Percentiles rank a stretch among this genome's conserved stretches.
phyloP scores from a whole-genome alignment of 2,797 vertebrate species.

The Lycodopsis pacificus region DNA sequence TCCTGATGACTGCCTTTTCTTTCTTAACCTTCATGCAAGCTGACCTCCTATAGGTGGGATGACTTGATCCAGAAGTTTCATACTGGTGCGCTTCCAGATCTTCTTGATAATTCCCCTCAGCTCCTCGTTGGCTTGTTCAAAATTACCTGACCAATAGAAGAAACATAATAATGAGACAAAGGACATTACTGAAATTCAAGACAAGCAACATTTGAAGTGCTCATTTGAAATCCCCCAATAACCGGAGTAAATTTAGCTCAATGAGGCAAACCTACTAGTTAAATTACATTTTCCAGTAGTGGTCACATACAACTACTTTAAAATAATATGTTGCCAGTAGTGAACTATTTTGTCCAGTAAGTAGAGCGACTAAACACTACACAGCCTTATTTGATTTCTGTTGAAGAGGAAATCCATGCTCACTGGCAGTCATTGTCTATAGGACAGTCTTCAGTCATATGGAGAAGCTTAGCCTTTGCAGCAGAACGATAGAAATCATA shows the following conservation, averaged over 20 bases:
- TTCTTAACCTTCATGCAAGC: not conserved
- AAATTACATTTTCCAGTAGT: not conserved
- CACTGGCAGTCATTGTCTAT: not conserved
- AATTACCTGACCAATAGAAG: conserved; percentile 86
- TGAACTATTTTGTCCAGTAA: not conserved
- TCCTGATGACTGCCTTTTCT: not conserved
- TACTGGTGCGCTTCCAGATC: conserved; percentile 97
- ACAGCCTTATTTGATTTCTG: too few species aligned
- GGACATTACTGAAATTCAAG: not conserved
- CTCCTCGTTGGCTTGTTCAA: conserved; percentile 95
- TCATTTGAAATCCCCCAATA: not conserved
- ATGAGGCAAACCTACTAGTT: not conserved
- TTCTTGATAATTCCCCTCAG: conserved; percentile 95
- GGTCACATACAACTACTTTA: not conserved
- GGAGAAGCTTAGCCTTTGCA: not conserved
- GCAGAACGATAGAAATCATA: not conserved
- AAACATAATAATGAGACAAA: not conserved
- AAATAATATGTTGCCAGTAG: not conserved
- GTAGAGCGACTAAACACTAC: too few species aligned
- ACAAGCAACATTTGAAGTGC: not conserved
- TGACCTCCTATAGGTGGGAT: conserved; percentile 94
- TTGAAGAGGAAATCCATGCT: too few species aligned
- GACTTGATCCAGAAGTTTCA: conserved; percentile 97
- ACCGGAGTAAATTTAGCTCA: not conserved
- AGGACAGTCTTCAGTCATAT: not conserved